These are phyloP conservation scores for Epinotia nisella DNA, from an alignment of 2,888 invertebrate species.

Conservation along the genomic window DNA sequence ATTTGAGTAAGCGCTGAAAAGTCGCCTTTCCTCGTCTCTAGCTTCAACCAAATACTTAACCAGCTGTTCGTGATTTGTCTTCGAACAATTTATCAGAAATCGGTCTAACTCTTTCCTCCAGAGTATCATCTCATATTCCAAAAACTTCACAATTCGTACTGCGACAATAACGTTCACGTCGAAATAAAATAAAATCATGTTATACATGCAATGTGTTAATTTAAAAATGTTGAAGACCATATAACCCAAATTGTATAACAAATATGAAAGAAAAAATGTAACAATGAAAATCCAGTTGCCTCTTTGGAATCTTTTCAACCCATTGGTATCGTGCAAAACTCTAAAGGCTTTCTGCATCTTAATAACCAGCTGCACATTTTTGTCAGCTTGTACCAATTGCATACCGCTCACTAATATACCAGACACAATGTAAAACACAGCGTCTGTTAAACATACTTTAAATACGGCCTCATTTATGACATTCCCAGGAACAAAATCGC, in stretches of 20 bases:
- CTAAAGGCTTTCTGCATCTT: conserved; percentile 17
- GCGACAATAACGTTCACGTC: conserved; percentile 13
- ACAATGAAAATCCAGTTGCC: conserved; percentile 13
- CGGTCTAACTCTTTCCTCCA: conserved; percentile 7
- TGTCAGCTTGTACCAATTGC: background rate
- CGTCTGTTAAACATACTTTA: background rate
- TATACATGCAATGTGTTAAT: background rate
- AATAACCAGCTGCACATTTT: conserved; percentile 4
- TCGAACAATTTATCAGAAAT: conserved; percentile 6
- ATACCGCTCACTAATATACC: background rate
- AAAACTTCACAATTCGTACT: conserved; percentile 6
- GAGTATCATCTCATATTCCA: conserved; percentile 15
- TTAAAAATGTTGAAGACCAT: background rate
- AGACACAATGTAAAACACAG: conserved; percentile 5
- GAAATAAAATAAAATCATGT: conserved; percentile 18
- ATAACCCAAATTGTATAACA: conserved; percentile 15
- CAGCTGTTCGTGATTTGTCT: conserved; percentile 11
- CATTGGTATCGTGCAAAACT: background rate
- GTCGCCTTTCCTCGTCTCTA: conserved; percentile 1
- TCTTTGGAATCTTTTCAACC: conserved; percentile 13
- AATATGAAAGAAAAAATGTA: background rate
- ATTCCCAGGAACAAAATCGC: background rate
- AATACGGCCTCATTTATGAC: background rate
- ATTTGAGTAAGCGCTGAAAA: conserved; percentile 12
- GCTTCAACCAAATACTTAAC: conserved; percentile 8